Evolutionary conservation across 2,797 vertebrate species (phyloP), one percentile per base, ranked within the genome.

Genomic region (Sebastes steindachneri): DNA sequence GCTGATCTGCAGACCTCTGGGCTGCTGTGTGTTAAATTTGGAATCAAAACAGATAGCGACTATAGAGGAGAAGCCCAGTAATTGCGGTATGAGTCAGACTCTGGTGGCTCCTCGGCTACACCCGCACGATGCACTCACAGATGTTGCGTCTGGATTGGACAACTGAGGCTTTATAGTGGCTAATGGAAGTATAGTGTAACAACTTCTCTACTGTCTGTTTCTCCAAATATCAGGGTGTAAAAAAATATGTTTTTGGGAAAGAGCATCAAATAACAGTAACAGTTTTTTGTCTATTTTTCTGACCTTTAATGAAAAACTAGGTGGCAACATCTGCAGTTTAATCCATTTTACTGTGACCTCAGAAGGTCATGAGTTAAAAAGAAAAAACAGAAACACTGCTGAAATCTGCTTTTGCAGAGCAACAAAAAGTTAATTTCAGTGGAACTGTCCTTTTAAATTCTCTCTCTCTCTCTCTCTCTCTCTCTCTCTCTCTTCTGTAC

Each of bases 81-180:
- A 90, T 85, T 88, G 82, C 87, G 58, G 82, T 68, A 89, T 92
- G 92, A 93, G 86, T 94, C 93, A 93, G 85, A 92, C 80, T 81
- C 67, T 80, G 70, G 68, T 88, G 80, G 55, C 64, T 78, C 67
- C 79, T n/a, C 70, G 72, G 70, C 80, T 85, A 29, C 84, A 90
- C 68, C 70, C 80, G 59, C 80, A 87, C 58, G 68, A 77, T 77
- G 72, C 79, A 59, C 65, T 69, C 67, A 31, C 54, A 70, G 75
- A 82, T 81, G 75, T 69, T 87, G 54, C 33, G 70, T 79, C 62
- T 76, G 80, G 31, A 31, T 69, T 63, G 41, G 75, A 77, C 53
- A 83, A 81, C 55, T 64, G 10, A 62, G 17, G 29, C 68, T 33
- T 78, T 9, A 41, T 41, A 55, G 33, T 26, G 51, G 23, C 23